phyloP scores from a whole-genome alignment of 2,797 vertebrate genomes.

The Rhinophrynus dorsalis region DNA sequence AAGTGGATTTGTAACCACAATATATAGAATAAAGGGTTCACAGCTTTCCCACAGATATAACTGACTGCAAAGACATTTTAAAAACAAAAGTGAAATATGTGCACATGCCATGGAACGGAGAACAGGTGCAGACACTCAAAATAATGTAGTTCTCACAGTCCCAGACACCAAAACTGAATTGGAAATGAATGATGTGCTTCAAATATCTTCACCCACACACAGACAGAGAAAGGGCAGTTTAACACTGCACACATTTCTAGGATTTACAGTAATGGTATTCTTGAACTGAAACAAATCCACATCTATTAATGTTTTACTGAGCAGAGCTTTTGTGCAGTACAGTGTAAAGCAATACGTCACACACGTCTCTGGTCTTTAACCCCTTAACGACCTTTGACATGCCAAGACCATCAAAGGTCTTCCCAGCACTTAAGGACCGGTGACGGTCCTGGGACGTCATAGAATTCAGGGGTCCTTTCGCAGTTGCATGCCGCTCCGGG shows the following conservation, averaged over 20 bases:
- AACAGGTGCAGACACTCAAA: conserved; percentile 1
- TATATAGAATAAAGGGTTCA: not conserved
- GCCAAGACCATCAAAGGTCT: no score
- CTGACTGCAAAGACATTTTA: not conserved
- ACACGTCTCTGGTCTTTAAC: no score
- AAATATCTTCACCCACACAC: not conserved
- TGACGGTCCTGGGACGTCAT: no score
- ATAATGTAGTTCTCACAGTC: not conserved
- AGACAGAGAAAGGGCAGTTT: not conserved
- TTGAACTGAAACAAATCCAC: no score
- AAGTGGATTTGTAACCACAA: no score
- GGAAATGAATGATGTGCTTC: conserved; percentile 1
- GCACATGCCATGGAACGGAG: not conserved
- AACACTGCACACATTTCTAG: not conserved
- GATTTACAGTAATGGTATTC: not conserved
- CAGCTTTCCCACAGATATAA: not conserved
- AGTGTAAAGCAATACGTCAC: no score
- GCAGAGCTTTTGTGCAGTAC: no score
- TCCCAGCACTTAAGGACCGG: no score
- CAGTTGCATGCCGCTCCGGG: no score
- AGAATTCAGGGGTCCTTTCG: no score
- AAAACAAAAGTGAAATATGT: not conserved
- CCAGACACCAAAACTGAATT: not conserved
- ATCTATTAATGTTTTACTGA: no score
- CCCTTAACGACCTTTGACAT: no score